A percentile compares a stretch with the other conserved stretches of the same genome.
Evolutionary conservation across 2,888 invertebrate genomes (phyloP).

Genomic region (Amiota minor): DNA sequence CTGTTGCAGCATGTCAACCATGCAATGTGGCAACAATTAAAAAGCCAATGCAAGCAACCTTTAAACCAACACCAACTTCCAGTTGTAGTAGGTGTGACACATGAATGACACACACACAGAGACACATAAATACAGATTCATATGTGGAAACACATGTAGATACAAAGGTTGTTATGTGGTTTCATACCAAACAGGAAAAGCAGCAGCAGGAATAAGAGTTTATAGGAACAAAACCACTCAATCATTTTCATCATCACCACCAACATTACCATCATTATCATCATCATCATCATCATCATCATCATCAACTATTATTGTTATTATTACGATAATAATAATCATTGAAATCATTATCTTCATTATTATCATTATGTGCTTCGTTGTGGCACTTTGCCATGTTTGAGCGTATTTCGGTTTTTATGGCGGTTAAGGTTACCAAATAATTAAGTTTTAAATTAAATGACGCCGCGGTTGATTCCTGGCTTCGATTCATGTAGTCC

Average conservation of each 20-base stretch:
- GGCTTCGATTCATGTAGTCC: too few relatives aligned
- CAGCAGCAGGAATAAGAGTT: neutral
- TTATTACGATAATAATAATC: neutral
- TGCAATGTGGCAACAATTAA: constrained; percentile 30
- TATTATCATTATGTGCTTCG: neutral
- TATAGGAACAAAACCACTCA: constrained; percentile 18
- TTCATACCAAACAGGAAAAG: neutral
- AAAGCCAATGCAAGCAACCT: constrained; percentile 13
- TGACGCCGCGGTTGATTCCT: constrained; percentile 19
- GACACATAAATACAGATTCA: neutral
- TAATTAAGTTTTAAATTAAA: constrained; percentile 32
- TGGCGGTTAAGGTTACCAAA: constrained; percentile 31
- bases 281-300: neutral
- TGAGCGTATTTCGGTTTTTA: constrained; percentile 25
- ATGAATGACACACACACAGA: too few relatives aligned
- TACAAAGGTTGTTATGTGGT: constrained; percentile 20
- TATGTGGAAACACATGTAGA: neutral
- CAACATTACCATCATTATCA: neutral
- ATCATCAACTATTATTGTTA: neutral
- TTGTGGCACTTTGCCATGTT: constrained; percentile 12
- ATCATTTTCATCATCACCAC: constrained; percentile 21
- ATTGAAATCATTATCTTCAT: too few relatives aligned
- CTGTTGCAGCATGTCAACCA: constrained; percentile 1
- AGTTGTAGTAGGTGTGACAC: too few relatives aligned
- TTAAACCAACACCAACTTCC: too few relatives aligned